Evolutionary conservation across 2,113 vertebrate genomes (phyloP), one percentile per base, ranked within the genome.

Genomic region (Anarrhichthys ocellatus): DNA sequence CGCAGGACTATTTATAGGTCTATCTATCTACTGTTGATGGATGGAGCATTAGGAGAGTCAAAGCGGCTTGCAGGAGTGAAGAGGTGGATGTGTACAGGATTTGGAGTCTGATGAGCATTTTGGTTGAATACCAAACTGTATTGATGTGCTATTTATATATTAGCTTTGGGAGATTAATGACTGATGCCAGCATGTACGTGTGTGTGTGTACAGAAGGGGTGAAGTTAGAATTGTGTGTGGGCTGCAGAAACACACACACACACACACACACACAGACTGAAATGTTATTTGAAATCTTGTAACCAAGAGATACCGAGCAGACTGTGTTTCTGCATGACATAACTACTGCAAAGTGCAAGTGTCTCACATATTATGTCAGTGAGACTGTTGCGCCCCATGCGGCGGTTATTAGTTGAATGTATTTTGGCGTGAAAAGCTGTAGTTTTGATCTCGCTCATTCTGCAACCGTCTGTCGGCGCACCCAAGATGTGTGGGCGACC

Each of bases 1-100:
- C 20, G 90, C 91, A 84, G 82, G 72, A 76, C 91, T 95, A 95
- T 94, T 94, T 95, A 89, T 94, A 95, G 93, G 61, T 73, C 79
- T 61, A 24, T 90, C 81, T 73, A 75, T 86, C 84, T 62, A n/a
- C 75, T 62, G 59, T 73, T 87, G 83, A 90, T 82, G 76, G 90
- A 89, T 87, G 78, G 72, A 78, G 87, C 73, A 81, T 50, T 68
- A 66, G 32, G 74, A 79, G 76, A n/a, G n/a, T n/a, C n/a, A n/a
- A n/a, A n/a, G n/a, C n/a, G n/a, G n/a, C n/a, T n/a, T n/a, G n/a
- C n/a, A n/a, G n/a, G 74, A 79, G 76, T 15, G 73, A 79, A 59
- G 59, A 76, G 54, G 66, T 71, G 46, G 76, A 82, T 48, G 61
- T 18, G 6, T 38, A 6, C 56, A 68, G 24, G 36, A 62, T 76